Percentiles rank a stretch among this genome's conserved stretches.
These are phyloP conservation scores for Betta splendens DNA, from an alignment of 2,797 vertebrate species.

Conservation along the genomic window DNA sequence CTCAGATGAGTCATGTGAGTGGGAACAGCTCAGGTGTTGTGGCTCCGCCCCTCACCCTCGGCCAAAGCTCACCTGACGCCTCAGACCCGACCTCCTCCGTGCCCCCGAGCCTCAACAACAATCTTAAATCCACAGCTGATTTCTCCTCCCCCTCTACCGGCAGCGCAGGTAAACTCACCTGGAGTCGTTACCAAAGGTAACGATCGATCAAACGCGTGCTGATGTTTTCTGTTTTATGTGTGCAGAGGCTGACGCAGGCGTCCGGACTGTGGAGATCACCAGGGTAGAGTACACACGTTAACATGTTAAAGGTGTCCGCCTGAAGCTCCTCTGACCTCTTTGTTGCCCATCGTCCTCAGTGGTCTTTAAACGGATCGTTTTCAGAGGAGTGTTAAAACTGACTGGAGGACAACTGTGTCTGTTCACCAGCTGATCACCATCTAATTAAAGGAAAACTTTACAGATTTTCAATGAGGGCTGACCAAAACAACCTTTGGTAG, in stretches of 20 bases:
- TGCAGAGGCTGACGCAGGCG: slow-evolving; percentile 74
- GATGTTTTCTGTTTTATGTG: too few relatives aligned
- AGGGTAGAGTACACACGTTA: slow-evolving; percentile 80
- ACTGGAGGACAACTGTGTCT: too few relatives aligned
- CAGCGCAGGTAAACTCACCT: slow-evolving; percentile 78
- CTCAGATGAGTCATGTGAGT: slow-evolving; percentile 81
- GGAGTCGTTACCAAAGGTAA: too few relatives aligned
- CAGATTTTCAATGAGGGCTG: too few relatives aligned
- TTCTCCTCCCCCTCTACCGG: slow-evolving; percentile 66
- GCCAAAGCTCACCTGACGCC: slow-evolving; percentile 65
- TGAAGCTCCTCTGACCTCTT: slow-evolving; percentile 1
- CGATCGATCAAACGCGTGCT: too few relatives aligned
- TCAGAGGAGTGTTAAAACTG: too few relatives aligned
- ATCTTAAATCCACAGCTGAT: slow-evolving; percentile 73
- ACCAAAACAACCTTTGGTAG: too few relatives aligned
- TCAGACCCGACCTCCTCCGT: slow-evolving; percentile 57
- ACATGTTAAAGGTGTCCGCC: too few relatives aligned
- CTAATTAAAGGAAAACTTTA: too few relatives aligned
- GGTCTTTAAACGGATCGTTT: too few relatives aligned
- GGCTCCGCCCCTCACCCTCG: slow-evolving; percentile 46
- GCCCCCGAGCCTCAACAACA: slow-evolving; percentile 75
- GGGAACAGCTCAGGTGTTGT: slow-evolving; percentile 75
- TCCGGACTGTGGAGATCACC: slow-evolving; percentile 88
- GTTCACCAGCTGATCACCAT: too few relatives aligned
- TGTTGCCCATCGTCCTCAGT: too few relatives aligned